Conservation (phyloP, 2,888 invertebrate species). For the Belgica antarctica region DNA sequence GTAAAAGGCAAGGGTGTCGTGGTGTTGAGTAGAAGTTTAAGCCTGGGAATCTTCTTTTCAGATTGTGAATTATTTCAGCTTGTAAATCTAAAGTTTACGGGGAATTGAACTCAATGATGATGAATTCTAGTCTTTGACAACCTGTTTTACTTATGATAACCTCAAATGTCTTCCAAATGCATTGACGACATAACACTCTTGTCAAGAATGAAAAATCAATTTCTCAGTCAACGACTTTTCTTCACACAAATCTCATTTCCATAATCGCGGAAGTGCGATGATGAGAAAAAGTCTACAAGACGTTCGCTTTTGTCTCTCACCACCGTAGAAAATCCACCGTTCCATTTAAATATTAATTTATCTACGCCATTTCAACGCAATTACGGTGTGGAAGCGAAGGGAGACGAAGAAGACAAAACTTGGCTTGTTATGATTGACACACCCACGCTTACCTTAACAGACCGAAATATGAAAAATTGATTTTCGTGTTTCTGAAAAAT, state of each 20-base stretch:
- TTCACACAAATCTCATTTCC: not conserved
- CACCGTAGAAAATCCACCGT: slow-evolving; percentile 26
- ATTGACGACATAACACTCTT: too few species aligned
- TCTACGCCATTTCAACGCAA: slow-evolving; percentile 35
- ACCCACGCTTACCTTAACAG: slow-evolving; percentile 15
- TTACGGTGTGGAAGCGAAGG: slow-evolving; percentile 25
- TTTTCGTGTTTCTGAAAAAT: slow-evolving; percentile 19
- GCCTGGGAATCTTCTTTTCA: too few species aligned
- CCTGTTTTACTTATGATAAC: too few species aligned
- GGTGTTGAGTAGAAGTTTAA: too few species aligned
- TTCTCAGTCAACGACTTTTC: not conserved
- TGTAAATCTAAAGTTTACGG: too few species aligned
- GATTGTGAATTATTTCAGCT: too few species aligned
- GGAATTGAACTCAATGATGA: not conserved
- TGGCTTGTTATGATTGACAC: slow-evolving; percentile 18
- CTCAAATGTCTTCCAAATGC: too few species aligned
- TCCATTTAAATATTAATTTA: slow-evolving; percentile 34
- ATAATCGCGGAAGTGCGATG: not conserved
- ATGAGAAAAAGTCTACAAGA: too few species aligned
- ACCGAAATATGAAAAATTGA: slow-evolving; percentile 19
- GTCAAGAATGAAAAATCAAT: too few species aligned
- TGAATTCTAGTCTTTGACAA: not conserved
- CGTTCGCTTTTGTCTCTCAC: slow-evolving; percentile 10
- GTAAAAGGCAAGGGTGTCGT: not conserved
- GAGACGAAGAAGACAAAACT: too few species aligned